Percentiles rank a stretch among this genome's conserved stretches.
Evolutionary conservation across 1,140 invertebrate species (phyloP).

Genomic region (Meloidogyne chitwoodi): DNA sequence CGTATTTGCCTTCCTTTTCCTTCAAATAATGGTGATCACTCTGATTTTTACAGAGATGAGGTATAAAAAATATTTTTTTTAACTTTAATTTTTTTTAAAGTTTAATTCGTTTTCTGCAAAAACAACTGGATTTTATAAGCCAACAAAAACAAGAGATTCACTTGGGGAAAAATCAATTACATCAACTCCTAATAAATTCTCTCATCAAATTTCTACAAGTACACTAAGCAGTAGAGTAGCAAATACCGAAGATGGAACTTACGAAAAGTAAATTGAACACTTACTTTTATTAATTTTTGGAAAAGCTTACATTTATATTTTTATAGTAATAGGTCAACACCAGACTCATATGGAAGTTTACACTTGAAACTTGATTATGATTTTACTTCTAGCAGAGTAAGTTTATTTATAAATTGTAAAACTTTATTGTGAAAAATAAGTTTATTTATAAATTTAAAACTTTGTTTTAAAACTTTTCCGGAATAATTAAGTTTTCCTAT

Average conservation of each 20-base stretch:
- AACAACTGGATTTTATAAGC: not conserved
- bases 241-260: not conserved
- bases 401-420: not conserved
- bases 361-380: conserved; percentile 81
- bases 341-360: conserved; percentile 34
- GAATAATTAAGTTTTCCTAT: conserved; percentile 2
- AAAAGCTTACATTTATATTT: not conserved
- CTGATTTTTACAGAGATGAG: not conserved
- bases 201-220: not conserved
- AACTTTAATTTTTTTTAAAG: not conserved
- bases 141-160: not conserved
- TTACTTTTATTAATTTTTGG: not conserved
- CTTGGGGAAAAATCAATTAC: not conserved
- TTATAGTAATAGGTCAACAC: not conserved
- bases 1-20: conserved; percentile 25
- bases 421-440: not conserved
- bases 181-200: conserved; percentile 3
- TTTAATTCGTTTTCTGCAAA: not conserved
- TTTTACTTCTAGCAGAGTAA: conserved; percentile 88
- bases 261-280: not conserved
- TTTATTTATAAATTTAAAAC: not conserved
- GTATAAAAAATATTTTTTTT: not conserved
- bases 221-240: not conserved
- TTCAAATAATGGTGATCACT: not conserved
- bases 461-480: not conserved